Percentiles rank a stretch among this genome's conserved stretches.
Evolutionary conservation across 1,140 invertebrate species (phyloP).

Genomic region (Colletes latitarsis): DNA sequence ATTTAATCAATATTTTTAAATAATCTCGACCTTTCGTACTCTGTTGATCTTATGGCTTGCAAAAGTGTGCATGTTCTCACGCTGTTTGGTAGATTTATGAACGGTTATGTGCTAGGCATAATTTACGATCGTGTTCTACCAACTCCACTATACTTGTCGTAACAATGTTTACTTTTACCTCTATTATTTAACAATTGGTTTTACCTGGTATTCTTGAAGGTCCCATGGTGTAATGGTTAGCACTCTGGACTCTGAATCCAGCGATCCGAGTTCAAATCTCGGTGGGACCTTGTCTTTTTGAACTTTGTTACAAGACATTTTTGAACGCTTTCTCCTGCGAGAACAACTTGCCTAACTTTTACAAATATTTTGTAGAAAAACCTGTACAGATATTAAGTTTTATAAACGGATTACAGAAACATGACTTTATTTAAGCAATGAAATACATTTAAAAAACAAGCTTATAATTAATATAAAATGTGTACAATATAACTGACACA

Average conservation of each 20-base stretch:
- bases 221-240: constrained; percentile 95
- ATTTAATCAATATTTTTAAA: background rate
- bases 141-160: too few relatives aligned
- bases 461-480: background rate
- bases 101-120: too few relatives aligned
- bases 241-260: constrained; percentile 96
- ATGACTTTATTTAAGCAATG: background rate
- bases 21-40: background rate
- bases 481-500: background rate
- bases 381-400: background rate
- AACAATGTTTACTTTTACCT: background rate
- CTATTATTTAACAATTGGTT: constrained; percentile 1
- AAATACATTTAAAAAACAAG: background rate
- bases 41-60: background rate
- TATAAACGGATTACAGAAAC: accelerated
- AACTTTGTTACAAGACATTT: constrained; percentile 63
- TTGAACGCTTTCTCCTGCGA: background rate
- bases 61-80: background rate
- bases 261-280: constrained; percentile 94
- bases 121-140: background rate
- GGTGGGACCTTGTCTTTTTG: constrained; percentile 85
- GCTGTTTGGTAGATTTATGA: background rate
- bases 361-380: too few relatives aligned
- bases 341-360: background rate
- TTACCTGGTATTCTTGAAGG: constrained; percentile 70